Base-by-base conservation (phyloP, 2,888 invertebrate genomes). In the Ypsolopha sequella region DNA sequence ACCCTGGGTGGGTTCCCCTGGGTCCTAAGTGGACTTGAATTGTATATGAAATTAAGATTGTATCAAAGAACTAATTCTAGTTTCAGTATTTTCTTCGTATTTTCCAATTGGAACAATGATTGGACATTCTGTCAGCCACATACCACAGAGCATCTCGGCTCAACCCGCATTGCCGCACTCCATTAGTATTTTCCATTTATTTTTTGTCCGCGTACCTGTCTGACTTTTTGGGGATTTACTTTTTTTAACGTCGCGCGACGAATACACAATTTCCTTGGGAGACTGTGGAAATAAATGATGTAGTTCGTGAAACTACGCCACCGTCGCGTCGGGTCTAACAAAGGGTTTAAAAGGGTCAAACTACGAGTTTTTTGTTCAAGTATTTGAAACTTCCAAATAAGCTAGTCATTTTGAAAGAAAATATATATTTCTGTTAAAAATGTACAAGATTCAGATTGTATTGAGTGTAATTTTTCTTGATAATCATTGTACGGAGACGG, bases 141-240 rank as follows among this genome's bases (percentile, higher is more conserved):
- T 78, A 81, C 79, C 73, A 58, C 63, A 61, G 33, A 46, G 72
- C 79, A 47, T 43, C 65, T 50, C 63, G 63, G 69, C 68, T 70
- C 74, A 76, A 76, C 80, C 78, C 47, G 50, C 35, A 76, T 79
- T 70, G 70, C 67, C 77, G 70, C 70, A 81, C 79, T 81, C 84
- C 86, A 85, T 86, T 86, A 86, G 86, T 82, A 80, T 84, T 80
- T 86, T 82, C 82, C 82, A 85, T 86, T 86, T 85, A 84, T 85
- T 86, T 85, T 86, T 85, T 85, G 81, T 85, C 81, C 82, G 78
- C 82, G 76, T 85, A 51, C 51, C 41, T 85, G 86, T 82, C 81
- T 76, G 70, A 80, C 73, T 81, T 82, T n/a, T 78, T 71, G 77
- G 82, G 81, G 80, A 78, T 80, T 80, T 70, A 68, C 76, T 73